Conservation (phyloP, 2,888 invertebrate species). For the Hypomecis atomaria region DNA sequence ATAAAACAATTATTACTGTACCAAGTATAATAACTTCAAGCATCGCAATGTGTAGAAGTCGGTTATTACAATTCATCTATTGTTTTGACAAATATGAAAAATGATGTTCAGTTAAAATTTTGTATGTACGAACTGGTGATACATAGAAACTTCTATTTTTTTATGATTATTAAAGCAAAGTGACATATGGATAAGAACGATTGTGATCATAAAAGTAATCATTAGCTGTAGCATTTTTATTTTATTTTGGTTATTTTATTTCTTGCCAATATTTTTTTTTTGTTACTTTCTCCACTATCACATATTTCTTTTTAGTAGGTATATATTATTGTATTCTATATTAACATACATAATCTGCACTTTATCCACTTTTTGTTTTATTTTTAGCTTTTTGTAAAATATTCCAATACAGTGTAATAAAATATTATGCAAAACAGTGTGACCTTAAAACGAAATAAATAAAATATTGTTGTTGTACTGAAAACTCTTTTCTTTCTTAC, state of each 20-base stretch:
- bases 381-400: slow-evolving; percentile 24
- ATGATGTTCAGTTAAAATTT: too few relatives aligned
- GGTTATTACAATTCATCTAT: too few relatives aligned
- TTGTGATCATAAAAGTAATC: slow-evolving; percentile 23
- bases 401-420: slow-evolving; percentile 18
- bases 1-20: too few relatives aligned
- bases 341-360: slow-evolving; percentile 15
- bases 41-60: too few relatives aligned
- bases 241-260: slow-evolving; percentile 10
- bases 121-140: too few relatives aligned
- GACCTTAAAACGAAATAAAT: slow-evolving; percentile 34
- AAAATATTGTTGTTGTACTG: slow-evolving; percentile 42
- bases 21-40: too few relatives aligned
- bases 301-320: background rate
- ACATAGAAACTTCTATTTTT: slow-evolving; percentile 23
- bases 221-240: slow-evolving; percentile 7
- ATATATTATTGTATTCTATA: slow-evolving; percentile 14
- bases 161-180: slow-evolving; percentile 29
- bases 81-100: too few relatives aligned
- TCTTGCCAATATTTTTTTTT: slow-evolving; percentile 22
- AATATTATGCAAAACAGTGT: slow-evolving; percentile 36
- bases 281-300: slow-evolving; percentile 25
- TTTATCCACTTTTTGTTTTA: slow-evolving; percentile 5
- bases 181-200: slow-evolving; percentile 23
- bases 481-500: slow-evolving; percentile 22